Evolutionary conservation across 2,888 invertebrate species (phyloP).

Genomic region (Helobdella robusta): DNA sequence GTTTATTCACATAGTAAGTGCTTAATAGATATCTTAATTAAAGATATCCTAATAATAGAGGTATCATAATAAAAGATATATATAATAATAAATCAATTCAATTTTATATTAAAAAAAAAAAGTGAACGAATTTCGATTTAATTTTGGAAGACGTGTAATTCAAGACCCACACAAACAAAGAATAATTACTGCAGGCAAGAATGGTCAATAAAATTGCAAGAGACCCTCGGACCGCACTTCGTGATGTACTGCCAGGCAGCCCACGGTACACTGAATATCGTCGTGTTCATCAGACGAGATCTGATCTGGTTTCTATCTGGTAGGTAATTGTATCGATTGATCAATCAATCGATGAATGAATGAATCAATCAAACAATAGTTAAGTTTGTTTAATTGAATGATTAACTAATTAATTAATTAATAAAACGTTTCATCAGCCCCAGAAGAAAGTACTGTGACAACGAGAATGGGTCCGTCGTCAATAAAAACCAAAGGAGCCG

Average conservation of each 20-base stretch:
- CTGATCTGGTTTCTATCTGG: conserved; percentile 88
- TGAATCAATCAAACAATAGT: not conserved
- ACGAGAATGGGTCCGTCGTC: conserved; percentile 78
- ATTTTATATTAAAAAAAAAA: too few relatives aligned
- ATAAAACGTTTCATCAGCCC: not conserved
- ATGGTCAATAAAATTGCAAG: conserved; percentile 64
- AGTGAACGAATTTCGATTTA: too few relatives aligned
- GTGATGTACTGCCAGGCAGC: conserved; percentile 75
- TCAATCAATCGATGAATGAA: not conserved
- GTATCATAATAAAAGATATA: too few relatives aligned
- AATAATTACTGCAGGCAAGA: conserved; percentile 42
- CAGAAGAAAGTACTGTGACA: conserved; percentile 76
- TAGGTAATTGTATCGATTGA: conserved; percentile 37
- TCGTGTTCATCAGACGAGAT: conserved; percentile 77
- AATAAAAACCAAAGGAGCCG: conserved; percentile 75
- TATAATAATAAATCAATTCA: too few relatives aligned
- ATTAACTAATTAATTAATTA: not conserved
- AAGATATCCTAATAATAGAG: too few relatives aligned
- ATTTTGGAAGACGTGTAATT: too few relatives aligned
- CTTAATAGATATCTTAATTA: too few relatives aligned
- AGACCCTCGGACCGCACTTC: conserved; percentile 84
- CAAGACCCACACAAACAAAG: not conserved
- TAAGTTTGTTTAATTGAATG: not conserved
- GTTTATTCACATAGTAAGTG: too few relatives aligned
- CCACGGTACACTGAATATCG: conserved; percentile 77